A percentile compares a stretch with the other conserved stretches of the same genome.
Conservation (phyloP, 2,113 vertebrate species). For the Chionodraco myersi region DNA sequence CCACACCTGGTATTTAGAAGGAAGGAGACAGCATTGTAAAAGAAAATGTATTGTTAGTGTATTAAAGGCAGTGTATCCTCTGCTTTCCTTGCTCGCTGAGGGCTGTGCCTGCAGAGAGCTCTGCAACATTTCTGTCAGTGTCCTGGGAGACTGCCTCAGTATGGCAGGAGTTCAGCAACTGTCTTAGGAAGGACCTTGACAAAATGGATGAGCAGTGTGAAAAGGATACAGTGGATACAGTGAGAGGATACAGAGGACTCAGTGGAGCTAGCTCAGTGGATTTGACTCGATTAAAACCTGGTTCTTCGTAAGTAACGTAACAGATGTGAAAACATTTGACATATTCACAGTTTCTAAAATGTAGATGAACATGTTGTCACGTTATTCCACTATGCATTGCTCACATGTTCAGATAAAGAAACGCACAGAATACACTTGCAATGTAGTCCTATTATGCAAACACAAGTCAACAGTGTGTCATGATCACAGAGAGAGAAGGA, state of each 20-base stretch:
- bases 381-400: not conserved
- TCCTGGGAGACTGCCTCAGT: constrained; percentile 58
- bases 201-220: constrained; percentile 65
- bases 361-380: not conserved
- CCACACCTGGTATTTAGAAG: constrained; percentile 18
- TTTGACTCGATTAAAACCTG: not conserved
- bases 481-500: no score
- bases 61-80: not conserved
- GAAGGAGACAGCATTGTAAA: not conserved
- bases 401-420: no score
- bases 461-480: no score
- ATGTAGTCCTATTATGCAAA: no score
- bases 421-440: no score
- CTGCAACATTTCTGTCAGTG: constrained; percentile 47
- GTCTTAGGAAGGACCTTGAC: constrained; percentile 62
- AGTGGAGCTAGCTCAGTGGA: not conserved
- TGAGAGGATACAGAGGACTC: not conserved
- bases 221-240: constrained; percentile 35
- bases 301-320: not conserved
- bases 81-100: constrained; percentile 6
- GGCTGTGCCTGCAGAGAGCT: constrained; percentile 25
- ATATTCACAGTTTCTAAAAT: not conserved
- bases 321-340: not conserved
- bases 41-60: not conserved
- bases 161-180: constrained; percentile 58